Evolutionary conservation across 1,140 invertebrate species (phyloP), one percentile per base, ranked within the genome.

Genomic region (Pachypeltis micranthus): DNA sequence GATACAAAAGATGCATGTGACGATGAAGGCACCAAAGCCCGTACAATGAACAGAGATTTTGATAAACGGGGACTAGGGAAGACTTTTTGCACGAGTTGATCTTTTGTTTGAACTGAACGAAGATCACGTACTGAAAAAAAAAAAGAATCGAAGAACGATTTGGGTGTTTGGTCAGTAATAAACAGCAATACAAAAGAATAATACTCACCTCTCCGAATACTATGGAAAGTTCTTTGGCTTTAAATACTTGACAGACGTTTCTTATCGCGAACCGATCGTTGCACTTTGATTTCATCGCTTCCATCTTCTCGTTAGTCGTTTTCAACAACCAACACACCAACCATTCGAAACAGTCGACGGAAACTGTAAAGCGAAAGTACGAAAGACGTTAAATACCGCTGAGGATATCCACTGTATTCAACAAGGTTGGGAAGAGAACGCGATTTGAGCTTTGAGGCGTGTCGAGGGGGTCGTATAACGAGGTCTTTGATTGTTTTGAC

Each of bases 221-320:
- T 34, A 89, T 73, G 0, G 88, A 82, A 1, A 96, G 74, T 14
- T 80, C 84, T 67, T 83, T 79, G 61, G 87, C 88, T 57, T 81
- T 80, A 72, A 86, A 92, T 14, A 90, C 83, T 78, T 96, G 93
- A 1, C 81, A 83, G 67, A 90, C 82, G 73, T 88, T 90, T 70
- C 83, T 81, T 0, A 86, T 84, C 16, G 79, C 79, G 69, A 94
- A 93, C 24, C 78, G 74, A 70, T 85, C 81, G 12, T 79, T 77
- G 0, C 85, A 83, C 14, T 75, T 70, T 12, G 74, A 69, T 61
- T 78, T 63, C 63, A 83, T 71, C 1, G 76, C 57, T 63, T 85
- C 74, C 44, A 88, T 77, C 68, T 83, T 83, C 2, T 79, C 69
- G 44, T 82, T 74, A 1, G 89, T 90, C 62, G 81, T 76, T 65